Evolutionary conservation across 2,113 vertebrate species (phyloP).

Genomic region (Bubo blakistoni): DNA sequence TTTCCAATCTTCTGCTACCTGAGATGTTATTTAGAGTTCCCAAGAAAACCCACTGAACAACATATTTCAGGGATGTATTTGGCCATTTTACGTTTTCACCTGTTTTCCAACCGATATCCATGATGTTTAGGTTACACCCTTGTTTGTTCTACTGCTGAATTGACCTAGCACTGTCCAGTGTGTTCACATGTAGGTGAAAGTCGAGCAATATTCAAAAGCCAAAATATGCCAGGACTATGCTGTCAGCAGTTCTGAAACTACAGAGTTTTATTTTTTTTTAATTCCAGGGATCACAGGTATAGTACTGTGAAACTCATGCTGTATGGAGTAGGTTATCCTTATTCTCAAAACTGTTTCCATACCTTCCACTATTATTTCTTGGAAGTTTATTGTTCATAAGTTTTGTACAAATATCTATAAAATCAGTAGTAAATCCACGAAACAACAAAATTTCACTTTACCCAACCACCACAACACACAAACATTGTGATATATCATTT

Average conservation of each 20-base stretch:
- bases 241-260: neutral
- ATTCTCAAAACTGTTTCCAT: neutral
- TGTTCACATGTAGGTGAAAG: neutral
- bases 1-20: neutral
- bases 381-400: neutral
- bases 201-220: neutral
- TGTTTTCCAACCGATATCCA: neutral
- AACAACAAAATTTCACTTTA: neutral
- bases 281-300: neutral
- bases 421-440: neutral
- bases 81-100: neutral
- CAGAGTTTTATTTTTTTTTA: neutral
- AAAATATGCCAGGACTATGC: neutral
- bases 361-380: neutral
- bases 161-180: neutral
- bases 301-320: neutral
- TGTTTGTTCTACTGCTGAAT: neutral
- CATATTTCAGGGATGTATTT: neutral
- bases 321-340: neutral
- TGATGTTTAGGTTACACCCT: neutral
- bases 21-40: neutral
- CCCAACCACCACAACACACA: neutral
- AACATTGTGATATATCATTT: neutral
- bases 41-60: neutral
- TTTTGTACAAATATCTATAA: neutral